These are phyloP conservation scores for Melanostoma mellinum DNA, from an alignment of 2,888 invertebrate species.

Conservation along the genomic window DNA sequence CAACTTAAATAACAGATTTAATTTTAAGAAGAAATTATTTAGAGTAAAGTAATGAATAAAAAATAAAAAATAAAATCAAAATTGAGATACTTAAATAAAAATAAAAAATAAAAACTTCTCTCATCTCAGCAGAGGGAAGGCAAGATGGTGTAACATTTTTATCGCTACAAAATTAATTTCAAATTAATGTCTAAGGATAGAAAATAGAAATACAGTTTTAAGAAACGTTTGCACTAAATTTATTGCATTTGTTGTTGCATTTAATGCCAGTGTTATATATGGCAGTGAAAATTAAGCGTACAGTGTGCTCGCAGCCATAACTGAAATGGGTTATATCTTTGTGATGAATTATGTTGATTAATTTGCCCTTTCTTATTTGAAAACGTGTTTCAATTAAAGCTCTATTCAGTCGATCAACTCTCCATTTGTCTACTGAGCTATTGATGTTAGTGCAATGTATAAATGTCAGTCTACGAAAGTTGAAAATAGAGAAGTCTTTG, in stretches of 20 bases:
- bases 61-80: not conserved
- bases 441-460: no score
- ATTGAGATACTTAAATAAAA: not conserved
- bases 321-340: no score
- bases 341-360: no score
- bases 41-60: slow-evolving; percentile 7
- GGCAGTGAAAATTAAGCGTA: slow-evolving; percentile 24
- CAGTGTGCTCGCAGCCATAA: not conserved
- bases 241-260: slow-evolving; percentile 66
- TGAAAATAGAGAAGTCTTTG: no score
- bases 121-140: slow-evolving; percentile 2
- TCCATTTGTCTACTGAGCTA: no score
- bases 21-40: slow-evolving; percentile 3
- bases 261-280: slow-evolving; percentile 56
- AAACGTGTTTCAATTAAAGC: no score
- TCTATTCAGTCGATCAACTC: no score
- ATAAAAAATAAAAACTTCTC: not conserved
- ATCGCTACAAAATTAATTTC: slow-evolving; percentile 44
- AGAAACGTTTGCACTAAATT: slow-evolving; percentile 62
- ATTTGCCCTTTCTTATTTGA: no score
- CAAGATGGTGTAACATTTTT: slow-evolving; percentile 52
- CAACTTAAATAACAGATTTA: no score
- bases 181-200: slow-evolving; percentile 55
- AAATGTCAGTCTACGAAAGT: no score
- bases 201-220: slow-evolving; percentile 47